Percentiles rank a stretch among this genome's conserved stretches.
phyloP scores from a whole-genome alignment of 2,797 vertebrate species.

The Champsocephalus gunnari region DNA sequence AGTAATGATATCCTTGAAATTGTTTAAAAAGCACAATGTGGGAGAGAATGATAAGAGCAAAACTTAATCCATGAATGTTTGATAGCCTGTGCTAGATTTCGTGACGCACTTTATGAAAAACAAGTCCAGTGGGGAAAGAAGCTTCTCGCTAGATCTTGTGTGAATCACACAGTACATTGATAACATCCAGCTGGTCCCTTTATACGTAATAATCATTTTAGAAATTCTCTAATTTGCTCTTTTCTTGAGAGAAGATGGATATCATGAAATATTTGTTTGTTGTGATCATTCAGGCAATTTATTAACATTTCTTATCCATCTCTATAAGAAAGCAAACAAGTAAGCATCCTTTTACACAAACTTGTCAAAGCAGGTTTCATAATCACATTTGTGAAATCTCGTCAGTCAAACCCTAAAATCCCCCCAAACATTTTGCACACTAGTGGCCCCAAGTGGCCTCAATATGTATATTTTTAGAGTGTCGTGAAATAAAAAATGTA shows the following conservation, averaged over 20 bases:
- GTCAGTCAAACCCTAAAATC: neutral
- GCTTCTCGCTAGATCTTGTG: neutral
- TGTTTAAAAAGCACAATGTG: conserved; percentile 27
- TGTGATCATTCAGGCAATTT: neutral
- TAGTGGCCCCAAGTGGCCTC: conserved; percentile 8
- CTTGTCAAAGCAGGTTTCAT: neutral
- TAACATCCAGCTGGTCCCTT: neutral
- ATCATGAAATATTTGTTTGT: neutral
- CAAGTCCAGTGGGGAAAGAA: neutral
- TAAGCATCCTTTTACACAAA: neutral
- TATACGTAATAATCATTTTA: neutral
- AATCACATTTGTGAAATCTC: neutral
- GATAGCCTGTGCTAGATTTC: conserved; percentile 17
- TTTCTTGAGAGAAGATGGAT: neutral
- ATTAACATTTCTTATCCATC: neutral
- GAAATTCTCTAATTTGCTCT: neutral
- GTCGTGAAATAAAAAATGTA: neutral
- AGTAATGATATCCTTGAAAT: conserved; percentile 33
- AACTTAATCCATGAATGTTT: conserved; percentile 35
- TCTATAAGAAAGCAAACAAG: conserved; percentile 1
- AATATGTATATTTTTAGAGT: neutral
- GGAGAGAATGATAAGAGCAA: conserved; percentile 19
- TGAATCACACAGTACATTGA: neutral
- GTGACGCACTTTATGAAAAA: neutral
- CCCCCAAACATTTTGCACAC: neutral